Conservation (phyloP, 2,113 vertebrate genomes). For the Amphilophus citrinellus region DNA sequence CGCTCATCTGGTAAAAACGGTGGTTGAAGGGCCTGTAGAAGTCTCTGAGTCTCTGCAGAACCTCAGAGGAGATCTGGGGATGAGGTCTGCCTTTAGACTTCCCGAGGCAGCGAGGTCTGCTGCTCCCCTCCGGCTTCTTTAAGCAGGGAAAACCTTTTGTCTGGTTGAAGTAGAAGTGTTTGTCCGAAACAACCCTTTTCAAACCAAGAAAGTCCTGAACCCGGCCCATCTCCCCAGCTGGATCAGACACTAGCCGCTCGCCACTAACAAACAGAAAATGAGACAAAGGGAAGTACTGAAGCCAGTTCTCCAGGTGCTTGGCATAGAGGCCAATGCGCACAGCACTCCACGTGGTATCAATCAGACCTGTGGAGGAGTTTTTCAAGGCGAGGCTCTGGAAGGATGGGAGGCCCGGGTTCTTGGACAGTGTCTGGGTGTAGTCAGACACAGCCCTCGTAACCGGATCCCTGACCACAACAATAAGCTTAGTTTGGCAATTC, state of each 20-base stretch:
- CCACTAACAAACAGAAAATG: slow-evolving; percentile 93
- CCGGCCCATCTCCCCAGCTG: slow-evolving; percentile 89
- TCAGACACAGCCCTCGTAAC: slow-evolving; percentile 93
- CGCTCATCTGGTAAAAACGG: slow-evolving; percentile 95
- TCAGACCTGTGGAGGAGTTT: slow-evolving; percentile 85
- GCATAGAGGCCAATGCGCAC: slow-evolving; percentile 94
- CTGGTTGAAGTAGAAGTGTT: slow-evolving; percentile 95
- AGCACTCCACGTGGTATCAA: slow-evolving; percentile 93
- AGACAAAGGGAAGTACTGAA: slow-evolving; percentile 89
- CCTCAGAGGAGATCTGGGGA: slow-evolving; percentile 84
- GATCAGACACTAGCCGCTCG: slow-evolving; percentile 91
- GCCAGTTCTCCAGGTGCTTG: slow-evolving; percentile 93
- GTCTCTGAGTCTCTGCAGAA: slow-evolving; percentile 88
- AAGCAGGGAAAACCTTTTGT: slow-evolving; percentile 98
- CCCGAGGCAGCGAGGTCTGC: slow-evolving; percentile 90
- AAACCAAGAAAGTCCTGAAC: slow-evolving; percentile 97
- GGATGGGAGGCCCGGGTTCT: slow-evolving; percentile 89
- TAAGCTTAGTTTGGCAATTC: slow-evolving; percentile 90
- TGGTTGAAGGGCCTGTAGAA: slow-evolving; percentile 94
- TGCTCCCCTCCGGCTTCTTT: slow-evolving; percentile 90
- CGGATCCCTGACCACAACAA: slow-evolving; percentile 93
- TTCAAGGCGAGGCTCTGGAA: slow-evolving; percentile 91
- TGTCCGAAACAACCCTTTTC: slow-evolving; percentile 88
- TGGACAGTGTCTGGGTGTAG: slow-evolving; percentile 93
- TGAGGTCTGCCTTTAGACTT: slow-evolving; percentile 95